Evolutionary conservation across 2,888 invertebrate species (phyloP), one percentile per base, ranked within the genome.

Genomic region (Heliconius hortense): DNA sequence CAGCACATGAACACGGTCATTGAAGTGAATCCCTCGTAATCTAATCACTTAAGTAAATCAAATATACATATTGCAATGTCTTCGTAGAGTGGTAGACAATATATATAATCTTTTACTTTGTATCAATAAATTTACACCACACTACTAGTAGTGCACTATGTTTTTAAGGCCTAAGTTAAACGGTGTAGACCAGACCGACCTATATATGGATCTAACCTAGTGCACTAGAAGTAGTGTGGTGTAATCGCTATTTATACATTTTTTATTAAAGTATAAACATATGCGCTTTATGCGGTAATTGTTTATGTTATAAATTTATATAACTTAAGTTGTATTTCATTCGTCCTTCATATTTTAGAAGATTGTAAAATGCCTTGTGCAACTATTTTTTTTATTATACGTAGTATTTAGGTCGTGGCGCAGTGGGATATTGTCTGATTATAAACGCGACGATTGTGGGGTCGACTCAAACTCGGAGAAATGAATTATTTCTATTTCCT

Each of bases 1-100:
- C 94, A 94, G 77, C 93, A 94, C 86, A 92, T 94, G 94, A 92
- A 87, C 81, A 93, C 94, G 13, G 93, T 94, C 21, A 92, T 93
- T 5, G 94, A 94, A 85, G 93, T 91, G 63, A 89, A 90, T 80
- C 87, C 89, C 1, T 88, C 90, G 78, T 92, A 90, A 87, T 79
- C 77, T 73, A 43, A 18, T 28, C 56, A 28, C 43, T 21, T 21
- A 26, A 43, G 39, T 43, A 15, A 43, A 56, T 13, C 21, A 71
- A 21, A 39, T 71, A n/a, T 43, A 60, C 43, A 62, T 39, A 43
- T 31, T 60, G 15, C 24, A 24, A 71, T 28, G 28, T 43, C 60
- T 71, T 53, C 59, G 62, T 43, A 39, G 59, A 60, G 59, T 71
- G 59, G 60, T 71, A 24, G n/a, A 68, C 48, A 28, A 53, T 56